Evolutionary conservation across 2,888 invertebrate species (phyloP).

Genomic region (Rhamnusium bicolor): DNA sequence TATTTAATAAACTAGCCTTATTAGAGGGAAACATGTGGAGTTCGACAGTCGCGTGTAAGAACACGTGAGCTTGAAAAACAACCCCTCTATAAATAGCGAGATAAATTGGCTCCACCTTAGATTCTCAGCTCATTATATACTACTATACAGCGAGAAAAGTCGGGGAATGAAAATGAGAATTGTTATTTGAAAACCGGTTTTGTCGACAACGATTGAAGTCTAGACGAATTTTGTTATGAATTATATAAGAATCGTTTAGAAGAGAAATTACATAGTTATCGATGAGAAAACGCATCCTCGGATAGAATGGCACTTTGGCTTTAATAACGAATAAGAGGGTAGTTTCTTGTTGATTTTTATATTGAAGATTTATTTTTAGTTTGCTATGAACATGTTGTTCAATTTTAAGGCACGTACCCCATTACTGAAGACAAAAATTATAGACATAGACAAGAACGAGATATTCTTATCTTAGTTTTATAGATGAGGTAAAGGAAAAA

Average conservation of each 20-base stretch:
- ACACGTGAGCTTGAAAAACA: slow-evolving; percentile 5
- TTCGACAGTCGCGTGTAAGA: slow-evolving; percentile 21
- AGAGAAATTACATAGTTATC: slow-evolving; percentile 2
- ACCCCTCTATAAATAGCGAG: slow-evolving; percentile 20
- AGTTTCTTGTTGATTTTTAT: not conserved
- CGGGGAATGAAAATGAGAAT: not conserved
- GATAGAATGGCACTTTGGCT: not conserved
- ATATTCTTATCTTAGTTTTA: too few species aligned
- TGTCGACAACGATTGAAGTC: not conserved
- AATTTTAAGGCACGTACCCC: not conserved
- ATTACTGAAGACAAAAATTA: not conserved
- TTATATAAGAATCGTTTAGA: not conserved
- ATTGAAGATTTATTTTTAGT: not conserved
- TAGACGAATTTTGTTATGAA: not conserved
- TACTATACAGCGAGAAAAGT: not conserved
- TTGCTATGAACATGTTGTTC: not conserved
- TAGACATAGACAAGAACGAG: too few species aligned
- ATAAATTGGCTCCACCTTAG: slow-evolving; percentile 16
- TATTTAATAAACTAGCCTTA: slow-evolving; percentile 3
- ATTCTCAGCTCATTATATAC: not conserved
- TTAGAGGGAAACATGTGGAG: slow-evolving; percentile 7
- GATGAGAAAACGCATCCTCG: not conserved
- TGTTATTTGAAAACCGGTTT: not conserved
- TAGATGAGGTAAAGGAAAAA: too few species aligned
- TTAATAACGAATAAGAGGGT: not conserved